Conservation (phyloP, 1,140 invertebrate species). For the Bombus confusus region DNA sequence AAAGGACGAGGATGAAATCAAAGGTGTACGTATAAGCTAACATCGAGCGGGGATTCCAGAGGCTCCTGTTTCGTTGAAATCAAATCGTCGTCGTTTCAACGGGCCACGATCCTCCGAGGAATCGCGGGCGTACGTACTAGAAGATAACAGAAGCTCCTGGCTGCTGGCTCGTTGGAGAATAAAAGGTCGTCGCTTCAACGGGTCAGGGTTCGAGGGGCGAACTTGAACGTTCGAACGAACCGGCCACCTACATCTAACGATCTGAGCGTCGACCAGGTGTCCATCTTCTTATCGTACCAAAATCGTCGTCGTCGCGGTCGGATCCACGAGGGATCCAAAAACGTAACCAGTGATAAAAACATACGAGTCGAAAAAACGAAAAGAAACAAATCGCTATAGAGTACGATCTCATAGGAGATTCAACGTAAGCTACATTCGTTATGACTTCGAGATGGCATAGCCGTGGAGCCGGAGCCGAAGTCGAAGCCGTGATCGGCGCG, state of each 20-base stretch:
- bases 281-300: constrained; percentile 49
- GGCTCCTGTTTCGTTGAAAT: constrained; percentile 49
- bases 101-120: constrained; percentile 27
- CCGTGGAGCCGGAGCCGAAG: constrained; percentile 56
- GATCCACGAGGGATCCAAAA: constrained; percentile 34
- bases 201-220: constrained; percentile 38
- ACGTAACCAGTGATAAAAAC: constrained; percentile 47
- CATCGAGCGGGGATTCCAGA: constrained; percentile 17
- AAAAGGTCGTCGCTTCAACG: constrained; percentile 64
- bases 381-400: background rate
- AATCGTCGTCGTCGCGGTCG: constrained; percentile 62
- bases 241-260: constrained; percentile 1
- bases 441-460: constrained; percentile 50
- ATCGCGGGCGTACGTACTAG: background rate
- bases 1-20: background rate
- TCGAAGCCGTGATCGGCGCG: constrained; percentile 74
- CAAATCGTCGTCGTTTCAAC: constrained; percentile 66
- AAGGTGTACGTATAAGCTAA: constrained; percentile 19
- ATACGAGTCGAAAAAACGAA: background rate
- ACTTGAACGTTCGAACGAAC: constrained; percentile 43
- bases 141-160: background rate
- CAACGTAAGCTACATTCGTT: constrained; percentile 41
- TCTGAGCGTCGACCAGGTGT: constrained; percentile 47
- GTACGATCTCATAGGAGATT: constrained; percentile 14
- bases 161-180: constrained; percentile 47